These are phyloP conservation scores for Conopomorpha cramerella DNA, from an alignment of 1,140 invertebrate genomes.

Conservation along the genomic window DNA sequence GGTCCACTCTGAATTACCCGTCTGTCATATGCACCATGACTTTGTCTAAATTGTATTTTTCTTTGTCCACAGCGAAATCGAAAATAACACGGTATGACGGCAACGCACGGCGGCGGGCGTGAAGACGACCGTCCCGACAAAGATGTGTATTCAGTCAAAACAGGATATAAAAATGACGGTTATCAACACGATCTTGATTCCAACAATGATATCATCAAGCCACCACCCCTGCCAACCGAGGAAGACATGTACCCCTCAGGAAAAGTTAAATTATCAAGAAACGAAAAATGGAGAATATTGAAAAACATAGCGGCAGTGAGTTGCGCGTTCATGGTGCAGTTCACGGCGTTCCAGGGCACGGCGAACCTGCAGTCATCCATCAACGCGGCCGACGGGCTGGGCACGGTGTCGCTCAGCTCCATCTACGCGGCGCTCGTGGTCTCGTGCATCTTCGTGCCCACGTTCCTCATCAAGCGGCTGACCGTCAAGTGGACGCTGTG, in stretches of 20 bases:
- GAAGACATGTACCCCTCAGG: constrained; percentile 69
- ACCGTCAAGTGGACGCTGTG: constrained; percentile 96
- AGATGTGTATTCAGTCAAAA: constrained; percentile 41
- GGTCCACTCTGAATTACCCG: too few species aligned
- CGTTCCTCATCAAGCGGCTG: constrained; percentile 83
- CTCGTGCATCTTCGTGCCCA: constrained; percentile 92
- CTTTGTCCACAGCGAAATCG: constrained; percentile 29
- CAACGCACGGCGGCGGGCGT: constrained; percentile 48
- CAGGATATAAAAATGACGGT: constrained; percentile 69
- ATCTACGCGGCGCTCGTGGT: constrained; percentile 89
- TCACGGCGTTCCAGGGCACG: constrained; percentile 89
- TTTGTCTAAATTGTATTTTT: too few species aligned
- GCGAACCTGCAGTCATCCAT: constrained; percentile 89
- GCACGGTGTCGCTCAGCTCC: constrained; percentile 81
- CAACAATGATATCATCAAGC: constrained; percentile 63
- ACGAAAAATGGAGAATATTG: constrained; percentile 84
- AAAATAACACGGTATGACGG: constrained; percentile 48
- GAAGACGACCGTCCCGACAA: constrained; percentile 48
- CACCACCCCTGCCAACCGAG: constrained; percentile 65
- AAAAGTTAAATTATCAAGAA: constrained; percentile 76
- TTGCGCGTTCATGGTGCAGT: constrained; percentile 89
- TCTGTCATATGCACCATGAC: too few species aligned
- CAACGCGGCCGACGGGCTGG: constrained; percentile 81
- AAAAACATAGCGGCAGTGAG: constrained; percentile 88
- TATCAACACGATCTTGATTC: constrained; percentile 66